phyloP scores from a whole-genome alignment of 2,888 invertebrate genomes.

The Campoplex nolae region DNA sequence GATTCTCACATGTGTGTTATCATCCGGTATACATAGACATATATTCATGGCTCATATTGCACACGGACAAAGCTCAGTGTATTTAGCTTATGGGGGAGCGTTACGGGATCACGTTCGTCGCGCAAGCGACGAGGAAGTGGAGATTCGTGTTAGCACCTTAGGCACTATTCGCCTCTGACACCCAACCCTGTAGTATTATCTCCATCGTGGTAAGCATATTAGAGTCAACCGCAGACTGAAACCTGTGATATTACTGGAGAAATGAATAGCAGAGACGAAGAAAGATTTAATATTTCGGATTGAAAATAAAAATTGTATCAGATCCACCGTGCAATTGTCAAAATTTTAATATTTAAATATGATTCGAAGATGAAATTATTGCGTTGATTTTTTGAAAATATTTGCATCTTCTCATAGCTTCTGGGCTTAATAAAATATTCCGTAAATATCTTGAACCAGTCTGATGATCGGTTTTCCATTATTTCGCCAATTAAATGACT shows the following conservation, averaged over 20 bases:
- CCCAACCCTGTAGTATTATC: conserved; percentile 74
- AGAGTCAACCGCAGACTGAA: conserved; percentile 19
- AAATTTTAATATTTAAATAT: neutral
- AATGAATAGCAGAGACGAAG: neutral
- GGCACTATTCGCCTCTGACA: conserved; percentile 69
- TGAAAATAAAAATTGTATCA: neutral
- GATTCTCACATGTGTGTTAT: neutral
- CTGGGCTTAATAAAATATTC: neutral
- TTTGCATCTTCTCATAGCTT: neutral
- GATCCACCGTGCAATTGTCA: neutral
- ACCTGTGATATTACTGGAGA: neutral
- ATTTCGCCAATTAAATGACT: neutral
- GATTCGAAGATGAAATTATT: neutral
- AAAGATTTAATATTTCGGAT: conserved; percentile 8
- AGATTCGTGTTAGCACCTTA: conserved; percentile 77
- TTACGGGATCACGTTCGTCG: conserved; percentile 68
- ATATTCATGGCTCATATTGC: conserved; percentile 28
- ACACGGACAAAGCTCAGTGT: conserved; percentile 34
- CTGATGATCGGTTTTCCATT: neutral
- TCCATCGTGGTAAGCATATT: conserved; percentile 76
- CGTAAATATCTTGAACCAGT: neutral
- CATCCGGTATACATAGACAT: neutral
- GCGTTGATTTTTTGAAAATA: neutral
- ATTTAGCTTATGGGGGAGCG: conserved; percentile 57
- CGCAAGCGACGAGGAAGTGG: conserved; percentile 75